These are phyloP conservation scores for Drosophila gaucha DNA, from an alignment of 2,888 invertebrate genomes.

Conservation along the genomic window DNA sequence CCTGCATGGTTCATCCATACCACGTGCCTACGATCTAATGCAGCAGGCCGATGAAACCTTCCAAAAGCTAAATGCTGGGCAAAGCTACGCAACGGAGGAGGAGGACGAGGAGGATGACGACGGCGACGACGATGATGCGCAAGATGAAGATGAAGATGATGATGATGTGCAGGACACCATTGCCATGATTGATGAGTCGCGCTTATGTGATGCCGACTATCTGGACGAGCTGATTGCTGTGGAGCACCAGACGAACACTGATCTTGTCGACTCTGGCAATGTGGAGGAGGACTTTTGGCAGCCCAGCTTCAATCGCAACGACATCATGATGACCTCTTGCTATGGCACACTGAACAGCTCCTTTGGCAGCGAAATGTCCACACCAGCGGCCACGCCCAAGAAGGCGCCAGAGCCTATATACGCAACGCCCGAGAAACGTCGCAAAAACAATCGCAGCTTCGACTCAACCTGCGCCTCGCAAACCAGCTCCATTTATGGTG, in stretches of 20 bases:
- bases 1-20: slow-evolving; percentile 82
- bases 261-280: slow-evolving; percentile 63
- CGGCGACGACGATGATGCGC: slow-evolving; percentile 29
- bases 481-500: slow-evolving; percentile 81
- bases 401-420: slow-evolving; percentile 68
- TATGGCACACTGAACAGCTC: slow-evolving; percentile 83
- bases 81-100: slow-evolving; percentile 29
- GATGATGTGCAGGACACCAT: slow-evolving; percentile 72
- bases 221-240: slow-evolving; percentile 79
- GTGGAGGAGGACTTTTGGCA: slow-evolving; percentile 73
- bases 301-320: slow-evolving; percentile 69
- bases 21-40: slow-evolving; percentile 82
- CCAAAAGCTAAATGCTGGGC: slow-evolving; percentile 69
- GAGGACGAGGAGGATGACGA: slow-evolving; percentile 6
- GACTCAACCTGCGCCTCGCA: slow-evolving; percentile 82
- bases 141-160: slow-evolving; percentile 34
- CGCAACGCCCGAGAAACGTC: slow-evolving; percentile 82
- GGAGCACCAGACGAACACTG: slow-evolving; percentile 39
- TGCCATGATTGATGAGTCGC: slow-evolving; percentile 83
- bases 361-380: slow-evolving; percentile 69
- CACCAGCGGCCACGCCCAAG: slow-evolving; percentile 47
- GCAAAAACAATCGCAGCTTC: slow-evolving; percentile 80
- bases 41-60: slow-evolving; percentile 83
- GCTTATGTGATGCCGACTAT: slow-evolving; percentile 80
- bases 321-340: slow-evolving; percentile 85